These are phyloP conservation scores for Thecophora atra DNA, from an alignment of 2,888 invertebrate species.

Conservation along the genomic window DNA sequence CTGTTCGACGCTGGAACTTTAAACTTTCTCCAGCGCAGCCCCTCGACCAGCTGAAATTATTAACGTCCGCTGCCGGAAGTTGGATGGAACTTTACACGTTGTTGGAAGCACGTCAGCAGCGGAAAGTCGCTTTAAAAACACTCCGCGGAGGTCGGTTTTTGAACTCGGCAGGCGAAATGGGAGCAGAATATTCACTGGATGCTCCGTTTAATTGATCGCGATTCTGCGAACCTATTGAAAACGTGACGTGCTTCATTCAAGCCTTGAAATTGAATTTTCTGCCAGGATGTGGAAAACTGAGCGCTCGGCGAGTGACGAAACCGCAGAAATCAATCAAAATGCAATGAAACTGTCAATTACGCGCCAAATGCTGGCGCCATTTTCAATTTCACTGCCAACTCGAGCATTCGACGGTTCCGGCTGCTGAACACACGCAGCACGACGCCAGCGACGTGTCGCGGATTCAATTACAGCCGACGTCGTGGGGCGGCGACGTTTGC, in stretches of 20 bases:
- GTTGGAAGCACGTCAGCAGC: background rate
- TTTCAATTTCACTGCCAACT: constrained; percentile 13
- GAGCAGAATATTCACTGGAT: too few species aligned
- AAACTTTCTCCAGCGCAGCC: background rate
- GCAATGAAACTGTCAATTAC: constrained; percentile 47
- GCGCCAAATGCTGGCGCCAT: constrained; percentile 20
- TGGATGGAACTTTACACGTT: background rate
- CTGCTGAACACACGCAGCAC: background rate
- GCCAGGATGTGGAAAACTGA: constrained; percentile 23
- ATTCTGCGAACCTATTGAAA: background rate
- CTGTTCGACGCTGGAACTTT: background rate
- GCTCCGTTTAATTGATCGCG: background rate
- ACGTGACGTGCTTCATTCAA: background rate
- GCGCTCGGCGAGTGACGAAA: constrained; percentile 36
- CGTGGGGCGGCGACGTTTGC: constrained; percentile 21
- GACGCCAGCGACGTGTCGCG: background rate
- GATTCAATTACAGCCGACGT: constrained; percentile 30
- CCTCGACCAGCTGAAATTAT: background rate
- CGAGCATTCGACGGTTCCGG: background rate
- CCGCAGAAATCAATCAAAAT: constrained; percentile 50
- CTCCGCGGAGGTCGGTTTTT: background rate
- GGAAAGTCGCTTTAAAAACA: background rate
- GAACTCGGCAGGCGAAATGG: too few species aligned
- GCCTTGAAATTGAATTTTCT: constrained; percentile 23
- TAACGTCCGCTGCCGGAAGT: background rate